A percentile compares a stretch with the other conserved stretches of the same genome.
These are phyloP conservation scores for Micronycteris hirsuta DNA, from an alignment of 2,113 vertebrate genomes.

Conservation along the genomic window DNA sequence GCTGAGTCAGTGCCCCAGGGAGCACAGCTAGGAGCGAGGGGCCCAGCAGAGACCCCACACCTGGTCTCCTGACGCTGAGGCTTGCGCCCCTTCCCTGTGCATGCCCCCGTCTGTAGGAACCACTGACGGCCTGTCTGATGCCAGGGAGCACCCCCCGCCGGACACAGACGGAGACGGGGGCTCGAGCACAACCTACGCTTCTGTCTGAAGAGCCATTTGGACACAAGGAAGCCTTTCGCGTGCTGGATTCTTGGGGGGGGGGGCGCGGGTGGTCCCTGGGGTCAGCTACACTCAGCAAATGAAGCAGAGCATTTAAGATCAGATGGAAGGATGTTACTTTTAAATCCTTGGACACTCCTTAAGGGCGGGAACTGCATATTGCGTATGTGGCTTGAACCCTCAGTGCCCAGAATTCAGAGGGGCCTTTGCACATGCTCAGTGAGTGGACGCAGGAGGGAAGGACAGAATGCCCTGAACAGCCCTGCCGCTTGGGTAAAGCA, in stretches of 20 bases:
- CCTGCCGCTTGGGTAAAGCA: background rate
- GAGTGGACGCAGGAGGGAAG: background rate
- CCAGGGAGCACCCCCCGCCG: background rate
- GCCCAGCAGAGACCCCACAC: background rate
- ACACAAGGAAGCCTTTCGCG: background rate
- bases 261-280: background rate
- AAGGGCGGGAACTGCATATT: background rate
- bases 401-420: background rate
- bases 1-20: background rate
- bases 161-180: background rate
- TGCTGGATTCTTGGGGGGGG: background rate
- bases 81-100: accelerated
- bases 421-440: background rate
- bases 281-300: background rate
- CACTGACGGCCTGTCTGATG: accelerated
- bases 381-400: no score
- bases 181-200: background rate
- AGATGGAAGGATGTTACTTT: background rate
- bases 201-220: background rate
- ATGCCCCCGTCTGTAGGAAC: background rate
- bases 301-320: background rate
- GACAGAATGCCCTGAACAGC: background rate
- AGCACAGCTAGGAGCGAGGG: background rate
- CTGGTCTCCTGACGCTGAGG: background rate
- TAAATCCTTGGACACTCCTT: background rate